A percentile compares a stretch with the other conserved stretches of the same genome.
Evolutionary conservation across 2,797 vertebrate species (phyloP).

Genomic region (Aplochiton taeniatus): DNA sequence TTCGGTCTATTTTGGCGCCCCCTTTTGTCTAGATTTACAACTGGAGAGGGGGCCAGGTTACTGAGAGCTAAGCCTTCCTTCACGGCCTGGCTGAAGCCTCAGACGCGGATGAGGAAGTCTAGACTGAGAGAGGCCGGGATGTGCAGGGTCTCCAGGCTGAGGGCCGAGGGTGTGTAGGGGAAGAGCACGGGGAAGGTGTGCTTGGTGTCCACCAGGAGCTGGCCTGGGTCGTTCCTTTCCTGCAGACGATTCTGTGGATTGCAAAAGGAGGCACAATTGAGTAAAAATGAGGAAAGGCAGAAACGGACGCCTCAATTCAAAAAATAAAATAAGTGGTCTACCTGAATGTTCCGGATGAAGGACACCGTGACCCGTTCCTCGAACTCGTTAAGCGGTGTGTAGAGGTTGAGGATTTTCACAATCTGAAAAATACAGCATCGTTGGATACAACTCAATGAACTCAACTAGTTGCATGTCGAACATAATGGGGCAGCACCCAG

Average conservation of each 20-base stretch:
- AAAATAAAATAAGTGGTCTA: slow-evolving; percentile 47
- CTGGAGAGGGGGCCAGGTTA: neutral
- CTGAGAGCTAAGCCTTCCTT: neutral
- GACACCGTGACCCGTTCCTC: slow-evolving; percentile 93
- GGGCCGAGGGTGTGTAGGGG: slow-evolving; percentile 88
- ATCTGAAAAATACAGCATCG: slow-evolving; percentile 74
- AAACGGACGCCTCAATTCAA: neutral
- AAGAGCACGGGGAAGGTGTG: slow-evolving; percentile 88
- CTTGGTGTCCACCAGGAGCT: slow-evolving; percentile 90
- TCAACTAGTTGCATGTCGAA: too few species aligned
- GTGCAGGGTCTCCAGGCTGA: slow-evolving; percentile 89
- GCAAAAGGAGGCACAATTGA: slow-evolving; percentile 15
- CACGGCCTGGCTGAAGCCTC: slow-evolving; percentile 14
- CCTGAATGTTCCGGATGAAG: slow-evolving; percentile 95
- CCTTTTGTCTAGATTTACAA: neutral
- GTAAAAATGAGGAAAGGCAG: neutral
- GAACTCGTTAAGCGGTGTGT: slow-evolving; percentile 96
- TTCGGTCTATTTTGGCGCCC: neutral
- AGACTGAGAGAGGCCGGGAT: slow-evolving; percentile 86
- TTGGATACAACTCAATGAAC: too few species aligned
- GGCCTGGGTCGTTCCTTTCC: slow-evolving; percentile 82
- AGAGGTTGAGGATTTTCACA: slow-evolving; percentile 94
- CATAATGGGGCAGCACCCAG: too few species aligned
- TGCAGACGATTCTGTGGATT: slow-evolving; percentile 78
- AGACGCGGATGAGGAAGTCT: slow-evolving; percentile 86